Conservation (phyloP, 2,797 vertebrate genomes). For the Coranthus polyacanthus region DNA sequence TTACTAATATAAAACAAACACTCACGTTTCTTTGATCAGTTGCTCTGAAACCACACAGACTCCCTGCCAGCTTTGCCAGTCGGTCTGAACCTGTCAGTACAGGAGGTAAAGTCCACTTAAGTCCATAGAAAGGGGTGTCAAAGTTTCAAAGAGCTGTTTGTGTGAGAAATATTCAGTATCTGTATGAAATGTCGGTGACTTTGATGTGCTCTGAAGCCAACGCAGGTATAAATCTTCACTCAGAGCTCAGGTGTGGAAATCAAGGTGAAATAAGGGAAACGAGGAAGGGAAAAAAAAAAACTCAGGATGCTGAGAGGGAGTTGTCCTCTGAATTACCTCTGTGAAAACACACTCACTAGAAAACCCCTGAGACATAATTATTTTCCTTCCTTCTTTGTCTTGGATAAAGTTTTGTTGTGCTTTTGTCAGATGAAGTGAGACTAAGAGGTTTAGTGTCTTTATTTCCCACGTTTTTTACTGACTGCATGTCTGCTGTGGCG, state of each 20-base stretch:
- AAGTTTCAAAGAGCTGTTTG: slow-evolving; percentile 12
- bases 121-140: slow-evolving; percentile 5
- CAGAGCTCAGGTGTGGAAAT: slow-evolving; percentile 49
- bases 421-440: slow-evolving; percentile 61
- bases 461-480: slow-evolving; percentile 69
- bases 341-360: slow-evolving; percentile 59
- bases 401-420: slow-evolving; percentile 58
- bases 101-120: slow-evolving; percentile 21
- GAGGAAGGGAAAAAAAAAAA: not conserved
- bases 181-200: slow-evolving; percentile 50
- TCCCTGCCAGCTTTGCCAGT: slow-evolving; percentile 54
- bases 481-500: slow-evolving; percentile 45
- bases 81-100: slow-evolving; percentile 48
- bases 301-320: slow-evolving; percentile 50
- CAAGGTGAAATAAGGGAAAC: not conserved
- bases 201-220: too few species aligned
- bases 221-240: slow-evolving; percentile 55
- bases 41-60: slow-evolving; percentile 23
- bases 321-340: slow-evolving; percentile 70
- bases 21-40: not conserved
- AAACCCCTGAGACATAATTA: slow-evolving; percentile 72
- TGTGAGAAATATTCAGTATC: slow-evolving; percentile 53
- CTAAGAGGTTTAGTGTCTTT: slow-evolving; percentile 59
- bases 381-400: slow-evolving; percentile 75
- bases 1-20: slow-evolving; percentile 31